phyloP scores from a whole-genome alignment of 1,140 invertebrate genomes.

The Aphis craccivora region DNA sequence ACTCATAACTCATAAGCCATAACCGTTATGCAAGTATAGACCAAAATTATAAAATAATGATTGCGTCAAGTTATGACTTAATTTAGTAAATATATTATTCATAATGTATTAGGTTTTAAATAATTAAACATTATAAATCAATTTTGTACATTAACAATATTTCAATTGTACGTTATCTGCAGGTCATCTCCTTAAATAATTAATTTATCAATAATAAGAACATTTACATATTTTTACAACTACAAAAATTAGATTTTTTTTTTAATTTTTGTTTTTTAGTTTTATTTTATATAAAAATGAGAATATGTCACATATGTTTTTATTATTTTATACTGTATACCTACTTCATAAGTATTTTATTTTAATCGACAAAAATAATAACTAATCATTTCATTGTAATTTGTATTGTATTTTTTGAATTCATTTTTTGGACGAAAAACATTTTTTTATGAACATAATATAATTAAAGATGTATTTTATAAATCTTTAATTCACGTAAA shows the following conservation, averaged over 20 bases:
- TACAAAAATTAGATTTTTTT: neutral
- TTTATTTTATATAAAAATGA: neutral
- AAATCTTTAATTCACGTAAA: neutral
- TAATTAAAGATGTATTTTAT: too few relatives aligned
- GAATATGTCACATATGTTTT: neutral
- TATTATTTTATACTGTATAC: neutral
- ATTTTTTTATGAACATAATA: neutral
- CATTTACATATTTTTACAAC: neutral
- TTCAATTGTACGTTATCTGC: too few relatives aligned
- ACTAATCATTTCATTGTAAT: neutral
- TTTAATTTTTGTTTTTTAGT: neutral
- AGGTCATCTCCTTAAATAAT: too few relatives aligned
- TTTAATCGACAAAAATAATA: neutral
- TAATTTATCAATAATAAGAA: too few relatives aligned
- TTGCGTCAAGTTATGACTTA: too few relatives aligned
- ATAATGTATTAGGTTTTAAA: too few relatives aligned
- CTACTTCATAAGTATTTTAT: neutral
- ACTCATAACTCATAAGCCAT: too few relatives aligned
- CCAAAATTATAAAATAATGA: too few relatives aligned
- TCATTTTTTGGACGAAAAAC: neutral
- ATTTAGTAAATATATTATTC: too few relatives aligned
- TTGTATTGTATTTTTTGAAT: neutral
- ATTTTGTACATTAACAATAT: too few relatives aligned
- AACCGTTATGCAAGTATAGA: too few relatives aligned
- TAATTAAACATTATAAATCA: too few relatives aligned